Base-by-base conservation (phyloP, 2,888 invertebrate genomes). In the Drosophila emarginata region DNA sequence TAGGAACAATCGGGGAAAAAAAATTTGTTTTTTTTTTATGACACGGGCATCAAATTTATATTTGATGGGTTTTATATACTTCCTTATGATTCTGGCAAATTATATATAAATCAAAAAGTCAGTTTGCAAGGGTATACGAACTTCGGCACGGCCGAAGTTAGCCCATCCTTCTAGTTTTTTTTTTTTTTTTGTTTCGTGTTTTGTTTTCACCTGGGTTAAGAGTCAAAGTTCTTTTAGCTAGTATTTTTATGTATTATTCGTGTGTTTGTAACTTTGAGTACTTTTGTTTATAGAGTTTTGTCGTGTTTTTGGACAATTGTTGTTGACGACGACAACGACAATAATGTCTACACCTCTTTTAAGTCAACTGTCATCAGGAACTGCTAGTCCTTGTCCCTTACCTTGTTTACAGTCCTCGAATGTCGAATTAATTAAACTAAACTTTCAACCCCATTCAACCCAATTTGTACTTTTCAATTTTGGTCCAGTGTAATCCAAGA, bases 401-500 rank as follows among this genome's bases (percentile, higher is more conserved):
- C 62, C 72, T 72, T 82, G 87, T 84, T 88, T 72, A 84, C 88
- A 84, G 73, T 61, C 76, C 72, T 73, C 45, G 45, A 21, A 76
- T 79, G 84, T 77, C 73, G 87, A 78, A 89, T 87, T 87, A 87
- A 87, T 89, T 87, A 87, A 87, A 87, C 86, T 82, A 80, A 84
- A 79, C 82, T 77, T 80, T 71, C 65, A 56, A 32, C 56, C 52
- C 57, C 57, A 50, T 58, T 68, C 68, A 54, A 56, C 74, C 68
- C 74, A 68, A 74, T 74, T 67, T 72, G 72, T 72, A 86, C 77
- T 79, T 80, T 78, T 77, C 77, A 72, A 80, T 85, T 77, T 77
- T 87, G 82, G 82, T 80, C 83, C n/a, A 83, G 72, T 86, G 87
- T 87, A 82, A 82, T 72, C 88, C 50, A 78, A 87, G 83, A 87